Base-by-base conservation (phyloP, 2,888 invertebrate species). In the Mellilla xanthometata region DNA sequence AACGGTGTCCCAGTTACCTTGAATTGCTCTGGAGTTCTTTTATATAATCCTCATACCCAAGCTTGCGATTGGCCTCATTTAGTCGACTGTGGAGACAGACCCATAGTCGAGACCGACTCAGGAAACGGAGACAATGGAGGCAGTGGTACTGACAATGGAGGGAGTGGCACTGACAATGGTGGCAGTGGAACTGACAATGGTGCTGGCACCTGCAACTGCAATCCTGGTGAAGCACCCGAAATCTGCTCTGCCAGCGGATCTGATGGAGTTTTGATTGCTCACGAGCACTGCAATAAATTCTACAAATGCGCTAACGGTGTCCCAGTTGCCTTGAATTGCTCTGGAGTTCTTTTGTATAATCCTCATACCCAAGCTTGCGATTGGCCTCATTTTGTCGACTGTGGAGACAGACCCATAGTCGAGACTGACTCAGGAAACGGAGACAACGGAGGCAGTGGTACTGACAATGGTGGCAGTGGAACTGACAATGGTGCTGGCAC, bases 21-120 rank as follows among this genome's bases (percentile, higher is more conserved):
- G 0, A 35, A 29, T 5, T 77, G 77, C 35, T 47, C 48, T 3
- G 24, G 15, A 3, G 50, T 32, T 12, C 61, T 74, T 0, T 15
- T 70, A 0, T 77, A 64, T 39, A 69, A 76, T 26, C 63, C 69
- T 1, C 31, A 54, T 12, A 63, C 23, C 0, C 52, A 67, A 19
- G 24, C 23, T 1, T 77, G 76, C 27, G 76, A 77, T 33, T 76
- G 73, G 76, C 62, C 72, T 1, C 24, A 52, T 0, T 64, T 66
- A 7, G 72, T 76, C 1, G 46, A 65, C 1, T 76, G 76, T 24
- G 70, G 67, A 8, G 59, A 67, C 29, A 66, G 69, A 42, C 44
- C 56, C 1, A 60, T 65, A 4, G 54, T 60, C 6, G 15, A 19
- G 6, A 3, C 6, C 15, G 6, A 19, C 6, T 6, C 15, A 38